Evolutionary conservation across 2,888 invertebrate species (phyloP).

Genomic region (Eurois occulta): DNA sequence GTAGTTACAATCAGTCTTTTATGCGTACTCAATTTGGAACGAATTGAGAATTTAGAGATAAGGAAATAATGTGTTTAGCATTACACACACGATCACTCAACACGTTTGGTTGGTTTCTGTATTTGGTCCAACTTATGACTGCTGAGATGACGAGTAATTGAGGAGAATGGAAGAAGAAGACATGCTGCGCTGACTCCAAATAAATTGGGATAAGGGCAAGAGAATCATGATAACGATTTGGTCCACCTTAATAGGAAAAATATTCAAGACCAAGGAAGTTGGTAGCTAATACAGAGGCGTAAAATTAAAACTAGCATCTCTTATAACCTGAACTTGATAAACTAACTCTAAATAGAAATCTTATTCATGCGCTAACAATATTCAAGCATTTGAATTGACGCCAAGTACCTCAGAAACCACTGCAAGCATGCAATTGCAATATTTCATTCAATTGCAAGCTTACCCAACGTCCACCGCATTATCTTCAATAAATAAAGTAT

Average conservation of each 20-base stretch:
- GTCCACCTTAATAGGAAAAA: not conserved
- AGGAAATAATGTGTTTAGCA: constrained; percentile 36
- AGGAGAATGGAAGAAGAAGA: not conserved
- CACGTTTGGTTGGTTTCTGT: constrained; percentile 6
- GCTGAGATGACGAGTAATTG: not conserved
- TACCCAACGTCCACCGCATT: constrained; percentile 51
- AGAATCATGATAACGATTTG: not conserved
- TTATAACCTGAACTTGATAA: constrained; percentile 16
- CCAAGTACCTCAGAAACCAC: constrained; percentile 29
- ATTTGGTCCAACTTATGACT: not conserved
- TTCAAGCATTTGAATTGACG: constrained; percentile 41
- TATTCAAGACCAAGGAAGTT: not conserved
- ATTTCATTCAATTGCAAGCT: constrained; percentile 59
- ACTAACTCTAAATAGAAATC: constrained; percentile 33
- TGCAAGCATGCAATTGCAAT: constrained; percentile 46
- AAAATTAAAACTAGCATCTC: not conserved
- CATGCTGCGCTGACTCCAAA: not conserved
- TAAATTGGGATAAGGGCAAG: not conserved
- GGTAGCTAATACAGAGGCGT: not conserved
- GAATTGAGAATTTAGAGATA: constrained; percentile 49
- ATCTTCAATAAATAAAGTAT: constrained; percentile 60
- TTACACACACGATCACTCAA: not conserved
- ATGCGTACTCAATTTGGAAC: constrained; percentile 36
- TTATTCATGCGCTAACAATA: constrained; percentile 22
- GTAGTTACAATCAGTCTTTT: constrained; percentile 30